Evolutionary conservation across 2,888 invertebrate species (phyloP).

Genomic region (Chrysodeixis includens): DNA sequence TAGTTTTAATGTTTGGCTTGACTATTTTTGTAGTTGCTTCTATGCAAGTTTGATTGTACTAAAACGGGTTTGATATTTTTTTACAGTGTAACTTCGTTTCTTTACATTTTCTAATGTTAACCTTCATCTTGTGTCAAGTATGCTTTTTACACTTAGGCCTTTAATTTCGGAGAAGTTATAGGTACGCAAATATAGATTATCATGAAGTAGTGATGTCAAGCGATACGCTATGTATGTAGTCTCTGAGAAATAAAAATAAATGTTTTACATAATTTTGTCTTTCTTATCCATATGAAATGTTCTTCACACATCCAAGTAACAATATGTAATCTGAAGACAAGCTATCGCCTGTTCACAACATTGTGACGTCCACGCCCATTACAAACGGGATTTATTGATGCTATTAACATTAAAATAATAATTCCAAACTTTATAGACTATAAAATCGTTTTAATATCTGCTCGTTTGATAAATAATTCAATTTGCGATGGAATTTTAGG

Average conservation of each 20-base stretch:
- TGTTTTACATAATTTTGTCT: no score
- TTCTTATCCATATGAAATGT: not conserved
- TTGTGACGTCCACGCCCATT: conserved; percentile 71
- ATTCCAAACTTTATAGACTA: conserved; percentile 83
- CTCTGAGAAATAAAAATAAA: no score
- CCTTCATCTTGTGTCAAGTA: no score
- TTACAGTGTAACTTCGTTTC: no score
- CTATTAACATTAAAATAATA: conserved; percentile 86
- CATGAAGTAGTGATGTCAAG: no score
- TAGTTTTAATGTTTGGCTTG: conserved; percentile 10
- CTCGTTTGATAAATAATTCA: conserved; percentile 83
- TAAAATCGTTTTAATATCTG: conserved; percentile 84
- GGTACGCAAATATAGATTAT: no score
- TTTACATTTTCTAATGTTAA: not conserved
- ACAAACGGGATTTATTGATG: conserved; percentile 78
- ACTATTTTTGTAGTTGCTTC: conserved; percentile 1
- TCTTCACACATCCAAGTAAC: not conserved
- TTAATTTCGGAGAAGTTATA: no score
- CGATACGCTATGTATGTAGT: no score
- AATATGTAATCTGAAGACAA: conserved; percentile 16
- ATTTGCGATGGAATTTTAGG: conserved; percentile 69
- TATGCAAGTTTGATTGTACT: not conserved
- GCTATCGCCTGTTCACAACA: conserved; percentile 60
- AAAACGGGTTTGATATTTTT: no score
- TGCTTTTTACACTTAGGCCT: no score